Evolutionary conservation across 2,113 vertebrate species (phyloP).

Genomic region (Mesitornis unicolor): DNA sequence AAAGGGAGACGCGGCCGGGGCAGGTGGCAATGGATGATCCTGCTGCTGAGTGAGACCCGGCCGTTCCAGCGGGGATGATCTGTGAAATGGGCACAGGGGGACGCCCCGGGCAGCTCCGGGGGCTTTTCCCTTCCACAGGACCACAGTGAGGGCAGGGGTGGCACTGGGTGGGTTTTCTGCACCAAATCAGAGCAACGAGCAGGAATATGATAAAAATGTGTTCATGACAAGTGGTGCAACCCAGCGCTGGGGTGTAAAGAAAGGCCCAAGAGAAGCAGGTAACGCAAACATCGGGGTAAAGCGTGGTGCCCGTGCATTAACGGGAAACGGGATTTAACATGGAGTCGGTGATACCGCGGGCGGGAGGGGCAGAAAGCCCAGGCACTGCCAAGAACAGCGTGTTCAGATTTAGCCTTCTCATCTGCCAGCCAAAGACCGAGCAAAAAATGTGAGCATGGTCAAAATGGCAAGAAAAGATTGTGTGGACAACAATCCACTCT

Average conservation of each 20-base stretch:
- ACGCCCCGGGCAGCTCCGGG: too few species aligned
- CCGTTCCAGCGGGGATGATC: too few species aligned
- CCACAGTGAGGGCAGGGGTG: too few species aligned
- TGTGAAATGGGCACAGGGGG: too few species aligned
- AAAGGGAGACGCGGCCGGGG: not conserved
- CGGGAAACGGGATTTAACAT: not conserved
- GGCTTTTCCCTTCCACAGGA: too few species aligned
- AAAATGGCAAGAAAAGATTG: conserved; percentile 44
- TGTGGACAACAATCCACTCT: conserved; percentile 26
- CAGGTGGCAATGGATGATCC: not conserved
- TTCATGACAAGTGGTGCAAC: not conserved
- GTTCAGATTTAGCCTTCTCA: conserved; percentile 56
- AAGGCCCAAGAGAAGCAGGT: not conserved
- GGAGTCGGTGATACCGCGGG: conserved; percentile 19
- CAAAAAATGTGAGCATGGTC: conserved; percentile 53
- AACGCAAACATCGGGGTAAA: not conserved
- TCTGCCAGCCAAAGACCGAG: conserved; percentile 46
- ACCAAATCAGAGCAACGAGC: not conserved
- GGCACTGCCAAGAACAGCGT: conserved; percentile 39
- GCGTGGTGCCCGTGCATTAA: not conserved
- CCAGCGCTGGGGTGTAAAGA: not conserved
- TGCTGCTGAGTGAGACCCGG: not conserved
- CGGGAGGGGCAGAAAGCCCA: conserved; percentile 15
- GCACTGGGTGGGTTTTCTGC: too few species aligned
- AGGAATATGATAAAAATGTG: not conserved